Evolutionary conservation across 2,113 vertebrate species (phyloP).

Genomic region (Petrocephalus microphthalmus): DNA sequence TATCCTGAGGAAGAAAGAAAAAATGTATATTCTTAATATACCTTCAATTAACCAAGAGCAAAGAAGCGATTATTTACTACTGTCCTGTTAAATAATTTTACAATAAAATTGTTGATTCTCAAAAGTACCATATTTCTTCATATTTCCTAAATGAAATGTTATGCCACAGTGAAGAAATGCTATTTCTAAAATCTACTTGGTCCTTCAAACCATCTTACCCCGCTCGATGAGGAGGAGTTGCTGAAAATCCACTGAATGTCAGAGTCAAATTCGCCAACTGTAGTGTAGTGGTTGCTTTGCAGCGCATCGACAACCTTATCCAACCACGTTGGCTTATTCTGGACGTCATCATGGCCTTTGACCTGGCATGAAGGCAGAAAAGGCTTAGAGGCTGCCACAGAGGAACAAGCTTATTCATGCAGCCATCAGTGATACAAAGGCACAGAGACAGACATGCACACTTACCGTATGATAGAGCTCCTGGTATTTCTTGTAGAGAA

Average conservation of each 20-base stretch:
- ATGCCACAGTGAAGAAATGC: background rate
- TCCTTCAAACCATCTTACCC: slow-evolving; percentile 36
- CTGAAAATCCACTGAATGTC: slow-evolving; percentile 53
- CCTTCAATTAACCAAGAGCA: background rate
- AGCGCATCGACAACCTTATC: slow-evolving; percentile 41
- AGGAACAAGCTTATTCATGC: background rate
- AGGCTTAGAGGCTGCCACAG: background rate
- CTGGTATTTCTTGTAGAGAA: slow-evolving; percentile 40
- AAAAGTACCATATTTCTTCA: background rate
- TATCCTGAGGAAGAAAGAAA: slow-evolving; percentile 36
- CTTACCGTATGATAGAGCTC: slow-evolving; percentile 34
- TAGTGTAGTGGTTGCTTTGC: slow-evolving; percentile 33
- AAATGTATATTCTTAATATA: background rate
- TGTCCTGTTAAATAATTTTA: background rate
- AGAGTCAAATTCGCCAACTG: slow-evolving; percentile 43
- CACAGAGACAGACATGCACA: background rate
- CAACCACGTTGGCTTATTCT: slow-evolving; percentile 50
- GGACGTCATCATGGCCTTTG: slow-evolving; percentile 21
- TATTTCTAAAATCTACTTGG: background rate
- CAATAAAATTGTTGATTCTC: background rate
- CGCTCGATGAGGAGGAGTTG: slow-evolving; percentile 46
- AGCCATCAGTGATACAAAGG: background rate
- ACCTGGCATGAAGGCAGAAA: slow-evolving; percentile 31
- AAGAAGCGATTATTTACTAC: background rate
- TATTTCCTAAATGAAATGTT: background rate